Base-by-base conservation (phyloP, 1,140 invertebrate genomes). In the Bathynomus jamesi region DNA sequence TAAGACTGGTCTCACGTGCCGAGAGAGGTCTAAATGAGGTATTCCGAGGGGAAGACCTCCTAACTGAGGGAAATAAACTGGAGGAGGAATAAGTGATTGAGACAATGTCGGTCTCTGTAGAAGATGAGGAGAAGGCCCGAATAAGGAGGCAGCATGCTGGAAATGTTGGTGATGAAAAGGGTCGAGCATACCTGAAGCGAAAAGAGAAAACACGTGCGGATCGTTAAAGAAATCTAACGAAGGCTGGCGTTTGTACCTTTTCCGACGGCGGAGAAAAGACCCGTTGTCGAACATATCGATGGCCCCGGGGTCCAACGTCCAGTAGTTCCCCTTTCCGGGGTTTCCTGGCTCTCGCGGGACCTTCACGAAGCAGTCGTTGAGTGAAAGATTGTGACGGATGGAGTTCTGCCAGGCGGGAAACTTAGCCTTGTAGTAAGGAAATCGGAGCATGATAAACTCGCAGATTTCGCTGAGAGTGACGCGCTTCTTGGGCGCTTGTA, bases 241-340 rank as follows among this genome's bases (percentile, higher is more conserved):
- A 24, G 88, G 87, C 8, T 92, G 90, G 63, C 95, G 84, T 82
- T 98, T 98, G 84, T 96, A 99, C 27, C 97, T 86, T 83, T 99
- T 99, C 66, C 97, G 83, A 21, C 98, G 86, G 3, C 98, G 83
- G 46, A 99, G 84, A 80, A 99, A 99, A 80, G 93, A 96, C 0
- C 98, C 98, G 81, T 99, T 99, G 81, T 99, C 97, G 80, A 99
- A 99, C 98, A 99, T 99, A 80, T 99, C 95, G 80, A 99, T 95
- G 0, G 93, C 93, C 70, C 94, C 84, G 0, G 97, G 97, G 83
- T 99, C 96, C 61, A 99, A 82, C 0, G 95, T 97, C 97, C 97
- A 99, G 82, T 99, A 99, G 80, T 99, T 99, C 0, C 97, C 97
- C 80, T 99, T 99, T 0, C 96, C 96, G 0, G 98, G 97, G 81